phyloP scores from a whole-genome alignment of 2,888 invertebrate species.

The Andricus quercusramuli region DNA sequence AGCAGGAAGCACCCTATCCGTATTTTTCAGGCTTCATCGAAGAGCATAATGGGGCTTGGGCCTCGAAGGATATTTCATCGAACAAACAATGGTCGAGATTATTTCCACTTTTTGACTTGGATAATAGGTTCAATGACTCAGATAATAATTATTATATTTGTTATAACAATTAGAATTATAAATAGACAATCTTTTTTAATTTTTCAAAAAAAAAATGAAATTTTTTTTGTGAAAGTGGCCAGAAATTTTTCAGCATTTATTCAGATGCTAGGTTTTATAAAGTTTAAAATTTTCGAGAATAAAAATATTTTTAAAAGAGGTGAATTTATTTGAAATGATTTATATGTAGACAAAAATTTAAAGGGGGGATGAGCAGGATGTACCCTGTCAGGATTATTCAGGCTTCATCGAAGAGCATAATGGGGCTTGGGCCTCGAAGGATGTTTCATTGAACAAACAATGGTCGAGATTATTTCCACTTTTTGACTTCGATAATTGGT shows the following conservation, averaged over 20 bases:
- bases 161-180: not conserved
- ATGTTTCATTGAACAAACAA: conserved; percentile 22
- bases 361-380: not conserved
- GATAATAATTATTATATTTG: not conserved
- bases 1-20: conserved; percentile 3
- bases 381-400: conserved; percentile 3
- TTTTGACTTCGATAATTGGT: not conserved
- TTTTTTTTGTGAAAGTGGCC: not conserved
- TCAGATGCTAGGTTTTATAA: not conserved
- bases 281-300: not conserved
- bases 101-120: not conserved
- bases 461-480: not conserved
- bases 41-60: conserved; percentile 21
- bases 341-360: too few species aligned
- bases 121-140: not conserved
- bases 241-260: not conserved
- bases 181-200: not conserved
- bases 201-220: not conserved
- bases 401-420: conserved; percentile 14
- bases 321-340: too few species aligned
- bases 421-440: conserved; percentile 21
- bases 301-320: not conserved
- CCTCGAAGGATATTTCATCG: conserved; percentile 31
- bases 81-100: not conserved
- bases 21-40: conserved; percentile 22